Evolutionary conservation across 2,888 invertebrate species (phyloP).

Genomic region (Petrolisthes manimaculis): DNA sequence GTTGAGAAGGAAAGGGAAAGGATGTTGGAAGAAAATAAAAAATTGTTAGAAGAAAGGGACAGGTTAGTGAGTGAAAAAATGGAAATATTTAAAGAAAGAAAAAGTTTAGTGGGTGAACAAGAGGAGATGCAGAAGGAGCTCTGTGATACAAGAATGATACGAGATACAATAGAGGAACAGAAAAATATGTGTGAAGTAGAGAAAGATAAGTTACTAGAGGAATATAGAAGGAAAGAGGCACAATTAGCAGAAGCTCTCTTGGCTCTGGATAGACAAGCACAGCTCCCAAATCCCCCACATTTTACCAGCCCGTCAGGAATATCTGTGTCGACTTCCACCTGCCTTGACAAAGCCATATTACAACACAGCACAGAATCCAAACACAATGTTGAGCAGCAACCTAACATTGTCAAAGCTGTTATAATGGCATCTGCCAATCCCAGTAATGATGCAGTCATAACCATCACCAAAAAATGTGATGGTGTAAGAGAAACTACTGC

Average conservation of each 20-base stretch:
- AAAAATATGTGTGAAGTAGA: conserved; percentile 35
- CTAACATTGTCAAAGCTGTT: not conserved
- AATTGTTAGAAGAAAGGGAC: not conserved
- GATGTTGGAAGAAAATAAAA: not conserved
- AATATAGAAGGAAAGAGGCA: conserved; percentile 34
- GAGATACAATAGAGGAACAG: conserved; percentile 33
- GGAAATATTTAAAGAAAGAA: not conserved
- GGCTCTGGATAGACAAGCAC: conserved; percentile 38
- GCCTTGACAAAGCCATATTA: not conserved
- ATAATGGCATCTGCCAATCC: not conserved
- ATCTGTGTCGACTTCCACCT: conserved; percentile 25
- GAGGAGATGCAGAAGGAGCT: conserved; percentile 23
- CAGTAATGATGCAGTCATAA: not conserved
- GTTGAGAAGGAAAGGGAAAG: not conserved
- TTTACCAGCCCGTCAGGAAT: conserved; percentile 27
- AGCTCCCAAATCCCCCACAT: conserved; percentile 19
- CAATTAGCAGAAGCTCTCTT: conserved; percentile 31
- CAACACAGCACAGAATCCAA: no score
- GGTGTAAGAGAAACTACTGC: not conserved
- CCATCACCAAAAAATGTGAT: not conserved
- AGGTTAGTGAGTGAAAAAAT: not conserved
- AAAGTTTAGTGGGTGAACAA: not conserved
- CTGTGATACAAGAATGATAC: not conserved
- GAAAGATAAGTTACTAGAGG: conserved; percentile 31
- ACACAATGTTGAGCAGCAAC: not conserved